phyloP scores from a whole-genome alignment of 2,113 vertebrate species.

The Sciurus niger region DNA sequence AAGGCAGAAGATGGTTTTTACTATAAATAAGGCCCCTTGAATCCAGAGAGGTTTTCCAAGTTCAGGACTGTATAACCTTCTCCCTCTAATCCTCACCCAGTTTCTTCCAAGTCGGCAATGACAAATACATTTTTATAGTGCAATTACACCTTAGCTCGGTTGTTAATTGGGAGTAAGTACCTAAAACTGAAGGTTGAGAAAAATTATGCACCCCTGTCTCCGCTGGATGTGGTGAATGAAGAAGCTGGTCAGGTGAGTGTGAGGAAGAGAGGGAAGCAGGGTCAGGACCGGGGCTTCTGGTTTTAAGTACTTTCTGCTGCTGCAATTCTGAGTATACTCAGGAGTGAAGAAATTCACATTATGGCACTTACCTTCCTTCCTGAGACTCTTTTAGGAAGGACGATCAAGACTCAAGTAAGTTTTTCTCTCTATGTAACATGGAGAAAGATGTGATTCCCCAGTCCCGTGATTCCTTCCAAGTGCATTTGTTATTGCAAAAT shows the following conservation, averaged over 20 bases:
- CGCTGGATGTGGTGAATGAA: not conserved
- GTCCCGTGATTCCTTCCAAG: conserved; percentile 49
- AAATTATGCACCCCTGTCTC: not conserved
- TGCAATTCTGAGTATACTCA: not conserved
- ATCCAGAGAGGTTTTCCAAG: not conserved
- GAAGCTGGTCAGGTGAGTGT: not conserved
- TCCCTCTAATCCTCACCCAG: not conserved
- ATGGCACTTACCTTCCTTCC: not conserved
- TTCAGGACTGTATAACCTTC: not conserved
- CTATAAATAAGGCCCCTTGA: not conserved
- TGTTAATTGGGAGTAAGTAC: not conserved
- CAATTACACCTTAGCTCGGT: not conserved
- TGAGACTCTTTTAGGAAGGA: not conserved
- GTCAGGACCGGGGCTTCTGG: not conserved
- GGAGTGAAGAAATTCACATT: not conserved
- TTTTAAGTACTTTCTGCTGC: not conserved
- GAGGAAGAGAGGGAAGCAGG: not conserved
- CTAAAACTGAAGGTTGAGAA: not conserved
- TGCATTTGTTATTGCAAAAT: conserved; percentile 72
- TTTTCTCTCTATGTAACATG: not conserved
- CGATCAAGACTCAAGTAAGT: not conserved
- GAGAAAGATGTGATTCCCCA: not conserved
- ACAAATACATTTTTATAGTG: not conserved
- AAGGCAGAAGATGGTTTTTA: not conserved
- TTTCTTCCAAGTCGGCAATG: not conserved